phyloP scores from a whole-genome alignment of 2,797 vertebrate genomes.

The Arnoldichthys spilopterus region DNA sequence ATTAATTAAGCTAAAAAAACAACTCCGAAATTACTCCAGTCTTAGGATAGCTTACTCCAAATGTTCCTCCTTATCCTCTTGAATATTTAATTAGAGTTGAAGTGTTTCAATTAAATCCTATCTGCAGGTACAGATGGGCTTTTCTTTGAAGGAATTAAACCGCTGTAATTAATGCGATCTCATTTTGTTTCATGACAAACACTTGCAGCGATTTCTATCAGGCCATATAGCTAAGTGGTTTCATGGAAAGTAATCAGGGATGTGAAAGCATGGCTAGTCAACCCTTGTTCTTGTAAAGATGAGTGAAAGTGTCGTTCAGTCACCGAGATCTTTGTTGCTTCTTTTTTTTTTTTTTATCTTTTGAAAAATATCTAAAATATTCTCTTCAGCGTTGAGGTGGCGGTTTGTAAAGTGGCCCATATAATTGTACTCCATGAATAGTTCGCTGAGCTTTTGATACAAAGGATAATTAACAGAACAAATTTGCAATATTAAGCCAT shows the following conservation, averaged over 20 bases:
- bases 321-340: neutral
- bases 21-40: neutral
- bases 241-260: constrained; percentile 44
- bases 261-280: constrained; percentile 14
- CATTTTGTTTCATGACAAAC: constrained; percentile 30
- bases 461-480: neutral
- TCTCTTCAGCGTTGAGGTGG: neutral
- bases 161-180: constrained; percentile 35
- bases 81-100: constrained; percentile 36
- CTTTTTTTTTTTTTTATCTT: neutral
- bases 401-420: too few relatives aligned
- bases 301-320: neutral
- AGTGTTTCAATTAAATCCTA: constrained; percentile 30
- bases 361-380: neutral
- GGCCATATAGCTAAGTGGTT: constrained; percentile 21
- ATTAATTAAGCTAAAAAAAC: neutral
- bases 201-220: constrained; percentile 41
- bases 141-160: constrained; percentile 37
- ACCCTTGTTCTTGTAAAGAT: constrained; percentile 28
- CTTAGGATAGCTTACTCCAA: neutral
- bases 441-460: neutral
- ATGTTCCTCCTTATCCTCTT: constrained; percentile 23
- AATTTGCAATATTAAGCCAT: neutral
- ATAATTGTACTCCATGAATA: neutral
- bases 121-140: constrained; percentile 25